Base-by-base conservation (phyloP, 2,888 invertebrate genomes). In the Euzetes globulus region DNA sequence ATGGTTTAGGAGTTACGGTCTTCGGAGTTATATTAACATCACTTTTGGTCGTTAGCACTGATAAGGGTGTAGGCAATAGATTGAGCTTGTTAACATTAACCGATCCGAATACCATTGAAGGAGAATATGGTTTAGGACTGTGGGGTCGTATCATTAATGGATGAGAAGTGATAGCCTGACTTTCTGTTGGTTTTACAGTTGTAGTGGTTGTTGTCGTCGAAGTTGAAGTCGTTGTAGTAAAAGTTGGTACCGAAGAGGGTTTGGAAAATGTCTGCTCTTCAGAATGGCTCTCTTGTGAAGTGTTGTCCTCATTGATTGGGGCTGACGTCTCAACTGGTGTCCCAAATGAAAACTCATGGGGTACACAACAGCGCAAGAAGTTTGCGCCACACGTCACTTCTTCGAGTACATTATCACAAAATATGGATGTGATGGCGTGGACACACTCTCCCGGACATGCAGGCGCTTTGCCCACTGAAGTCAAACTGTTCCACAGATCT, bases 401-500 rank as follows among this genome's bases (percentile, higher is more conserved):
- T 73, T 80, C 79, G 22, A 79, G 68, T 19, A 94, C 92, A 79
- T 92, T 89, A 82, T 90, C 89, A 82, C 94, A 94, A 80, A 93
- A 90, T 76, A 93, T 84, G 0, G 93, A 90, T 1, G 94, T 91
- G 75, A 94, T 83, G 13, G 91, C 88, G 81, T 93, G 92, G 77
- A 92, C 90, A 83, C 94, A 94, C 75, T 90, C 88, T 0, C 94
- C 94, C 0, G 94, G 93, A 81, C 94, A 94, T 82, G 91, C 89
- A 52, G 78, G 77, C 45, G 83, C 91, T 82, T 91, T 90, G 76
- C 89, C 91, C 76, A 92, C 92, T 78, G 89, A 90, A 76, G 92
- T 91, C 81, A 93, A 87, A 37, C 91, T 89, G 80, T 92, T 92
- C 80, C 93, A 84, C 7, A 93, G 86, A 79, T 92, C 92, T 92